Percentiles rank a stretch among this genome's conserved stretches.
Conservation (phyloP, 2,888 invertebrate genomes). For the Ametastegia equiseti region DNA sequence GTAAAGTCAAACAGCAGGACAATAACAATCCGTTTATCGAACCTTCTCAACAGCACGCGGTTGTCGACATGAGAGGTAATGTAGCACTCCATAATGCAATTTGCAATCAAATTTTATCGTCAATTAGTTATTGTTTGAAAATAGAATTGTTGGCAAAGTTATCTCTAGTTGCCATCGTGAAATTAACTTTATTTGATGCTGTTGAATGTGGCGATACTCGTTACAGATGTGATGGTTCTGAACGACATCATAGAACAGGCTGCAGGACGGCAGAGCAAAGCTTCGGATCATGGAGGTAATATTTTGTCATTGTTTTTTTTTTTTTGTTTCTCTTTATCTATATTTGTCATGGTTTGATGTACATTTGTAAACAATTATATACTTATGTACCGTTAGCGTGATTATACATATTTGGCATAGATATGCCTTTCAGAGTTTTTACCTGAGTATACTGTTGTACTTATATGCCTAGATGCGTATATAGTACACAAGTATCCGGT, state of each 20-base stretch:
- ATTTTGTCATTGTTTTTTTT: conserved; percentile 49
- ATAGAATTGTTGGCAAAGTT: background rate
- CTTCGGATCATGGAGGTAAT: conserved; percentile 93
- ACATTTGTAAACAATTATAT: conserved; percentile 48
- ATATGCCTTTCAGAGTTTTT: background rate
- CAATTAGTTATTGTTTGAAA: background rate
- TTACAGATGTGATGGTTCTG: conserved; percentile 96
- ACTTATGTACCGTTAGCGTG: conserved; percentile 25
- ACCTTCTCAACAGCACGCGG: conserved; percentile 90
- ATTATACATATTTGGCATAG: conserved; percentile 11
- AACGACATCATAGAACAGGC: conserved; percentile 98
- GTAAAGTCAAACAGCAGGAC: conserved; percentile 91
- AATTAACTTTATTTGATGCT: background rate
- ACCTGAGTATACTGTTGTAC: conserved; percentile 16
- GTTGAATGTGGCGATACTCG: conserved; percentile 53
- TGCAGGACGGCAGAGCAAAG: conserved; percentile 91
- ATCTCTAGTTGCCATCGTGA: background rate
- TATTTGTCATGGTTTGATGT: conserved; percentile 31
- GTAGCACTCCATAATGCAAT: background rate
- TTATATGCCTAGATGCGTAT: conserved; percentile 24
- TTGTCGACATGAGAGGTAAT: conserved; percentile 97
- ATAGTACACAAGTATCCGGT: conserved; percentile 4
- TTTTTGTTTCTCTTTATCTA: conserved; percentile 50
- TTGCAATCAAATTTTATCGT: background rate
- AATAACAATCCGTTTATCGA: conserved; percentile 98